phyloP scores from a whole-genome alignment of 1,140 invertebrate genomes.

The Bemisia tabaci region DNA sequence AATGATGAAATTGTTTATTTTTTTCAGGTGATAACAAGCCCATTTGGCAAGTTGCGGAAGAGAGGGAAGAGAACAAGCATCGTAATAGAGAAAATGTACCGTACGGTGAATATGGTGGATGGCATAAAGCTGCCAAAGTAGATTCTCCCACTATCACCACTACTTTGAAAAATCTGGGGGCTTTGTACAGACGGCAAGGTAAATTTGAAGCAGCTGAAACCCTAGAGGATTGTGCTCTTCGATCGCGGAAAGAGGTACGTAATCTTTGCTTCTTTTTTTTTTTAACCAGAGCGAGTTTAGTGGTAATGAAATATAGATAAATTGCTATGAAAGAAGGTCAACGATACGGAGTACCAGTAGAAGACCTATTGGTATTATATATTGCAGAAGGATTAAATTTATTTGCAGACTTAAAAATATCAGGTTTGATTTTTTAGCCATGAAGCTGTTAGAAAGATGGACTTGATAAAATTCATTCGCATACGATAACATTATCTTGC shows the following conservation, averaged over 20 bases:
- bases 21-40: slow-evolving; percentile 86
- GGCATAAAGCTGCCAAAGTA: slow-evolving; percentile 98
- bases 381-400: background rate
- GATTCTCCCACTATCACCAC: slow-evolving; percentile 95
- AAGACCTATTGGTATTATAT: background rate
- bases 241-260: slow-evolving; percentile 80
- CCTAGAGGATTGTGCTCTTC: slow-evolving; percentile 89
- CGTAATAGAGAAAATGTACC: slow-evolving; percentile 80
- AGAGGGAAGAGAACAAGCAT: slow-evolving; percentile 88
- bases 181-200: slow-evolving; percentile 91
- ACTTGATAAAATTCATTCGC: no score
- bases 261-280: slow-evolving; percentile 29
- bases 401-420: background rate
- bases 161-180: slow-evolving; percentile 92
- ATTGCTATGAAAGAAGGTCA: background rate
- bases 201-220: slow-evolving; percentile 94
- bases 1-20: no score
- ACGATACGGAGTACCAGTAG: background rate
- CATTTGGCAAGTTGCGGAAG: slow-evolving; percentile 99
- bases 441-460: no score
- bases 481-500: no score
- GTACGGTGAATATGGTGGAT: slow-evolving; percentile 89
- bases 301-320: background rate
- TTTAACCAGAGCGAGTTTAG: slow-evolving; percentile 15
- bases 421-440: background rate